Conservation (phyloP, 1,140 invertebrate species). For the Drosophila sp. region DNA sequence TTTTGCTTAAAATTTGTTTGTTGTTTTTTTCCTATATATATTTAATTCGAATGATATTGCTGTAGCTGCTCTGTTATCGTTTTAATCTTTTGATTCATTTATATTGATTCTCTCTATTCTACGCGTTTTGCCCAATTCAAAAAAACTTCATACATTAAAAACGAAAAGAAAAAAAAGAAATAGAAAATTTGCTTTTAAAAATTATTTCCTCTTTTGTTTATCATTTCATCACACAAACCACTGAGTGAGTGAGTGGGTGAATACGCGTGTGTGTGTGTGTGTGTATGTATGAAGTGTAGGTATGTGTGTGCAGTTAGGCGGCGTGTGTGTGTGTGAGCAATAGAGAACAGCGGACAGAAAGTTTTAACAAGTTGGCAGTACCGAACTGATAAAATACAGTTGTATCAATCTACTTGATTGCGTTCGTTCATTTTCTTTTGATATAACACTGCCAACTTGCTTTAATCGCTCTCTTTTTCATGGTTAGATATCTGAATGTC, state of each 20-base stretch:
- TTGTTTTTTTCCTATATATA: slow-evolving; percentile 1
- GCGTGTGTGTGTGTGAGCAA: background rate
- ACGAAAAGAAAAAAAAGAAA: slow-evolving; percentile 81
- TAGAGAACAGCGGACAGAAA: background rate
- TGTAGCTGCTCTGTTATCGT: slow-evolving; percentile 43
- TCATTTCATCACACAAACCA: slow-evolving; percentile 43
- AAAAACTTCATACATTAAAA: slow-evolving; percentile 75
- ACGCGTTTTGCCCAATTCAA: slow-evolving; percentile 66
- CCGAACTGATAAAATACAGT: background rate
- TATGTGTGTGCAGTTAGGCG: background rate
- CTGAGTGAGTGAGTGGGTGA: slow-evolving; percentile 1
- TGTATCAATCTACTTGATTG: background rate
- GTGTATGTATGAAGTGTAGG: background rate
- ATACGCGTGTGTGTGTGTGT: background rate
- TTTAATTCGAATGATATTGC: slow-evolving; percentile 30
- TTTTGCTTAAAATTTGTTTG: slow-evolving; percentile 4
- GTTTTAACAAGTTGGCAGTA: background rate
- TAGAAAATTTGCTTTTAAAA: slow-evolving; percentile 73
- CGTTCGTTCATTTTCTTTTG: background rate
- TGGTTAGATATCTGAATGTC: background rate
- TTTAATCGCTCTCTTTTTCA: background rate
- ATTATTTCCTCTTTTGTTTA: slow-evolving; percentile 43
- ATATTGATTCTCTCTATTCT: slow-evolving; percentile 28
- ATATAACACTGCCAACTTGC: background rate
- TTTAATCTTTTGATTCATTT: background rate